Conservation (phyloP, 2,888 invertebrate species). For the Agrotis ipsilon region DNA sequence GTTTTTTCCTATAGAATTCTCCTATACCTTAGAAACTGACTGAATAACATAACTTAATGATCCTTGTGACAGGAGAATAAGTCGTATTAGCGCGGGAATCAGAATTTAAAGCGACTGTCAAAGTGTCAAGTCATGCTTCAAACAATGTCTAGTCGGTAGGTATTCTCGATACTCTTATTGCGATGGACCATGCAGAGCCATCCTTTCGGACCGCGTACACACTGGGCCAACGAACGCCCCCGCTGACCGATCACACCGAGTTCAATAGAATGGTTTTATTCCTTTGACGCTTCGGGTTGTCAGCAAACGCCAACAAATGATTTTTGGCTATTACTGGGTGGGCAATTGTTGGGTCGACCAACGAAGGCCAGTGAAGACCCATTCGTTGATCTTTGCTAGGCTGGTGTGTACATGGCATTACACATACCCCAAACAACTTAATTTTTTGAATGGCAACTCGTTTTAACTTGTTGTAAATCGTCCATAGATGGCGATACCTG, state of each 20-base stretch:
- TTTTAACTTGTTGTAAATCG: not conserved
- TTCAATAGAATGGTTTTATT: no score
- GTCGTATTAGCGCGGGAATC: not conserved
- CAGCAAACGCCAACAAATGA: no score
- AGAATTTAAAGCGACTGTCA: not conserved
- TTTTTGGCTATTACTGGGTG: no score
- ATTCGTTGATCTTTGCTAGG: no score
- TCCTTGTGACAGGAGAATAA: not conserved
- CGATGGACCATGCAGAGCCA: conserved; percentile 1
- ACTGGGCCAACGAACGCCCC: no score
- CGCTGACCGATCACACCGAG: no score
- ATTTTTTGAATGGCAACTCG: not conserved
- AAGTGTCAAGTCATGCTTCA: not conserved
- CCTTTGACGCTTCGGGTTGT: no score
- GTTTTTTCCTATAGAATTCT: not conserved
- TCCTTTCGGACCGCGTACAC: no score
- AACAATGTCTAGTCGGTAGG: not conserved
- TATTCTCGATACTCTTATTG: not conserved
- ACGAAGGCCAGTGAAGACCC: no score
- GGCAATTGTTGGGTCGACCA: no score
- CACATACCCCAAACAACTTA: not conserved
- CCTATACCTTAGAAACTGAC: not conserved
- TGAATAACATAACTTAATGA: not conserved
- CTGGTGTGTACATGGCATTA: no score
- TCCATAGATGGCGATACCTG: conserved; percentile 9